Evolutionary conservation across 2,888 invertebrate species (phyloP).

Genomic region (Drosophila differens): DNA sequence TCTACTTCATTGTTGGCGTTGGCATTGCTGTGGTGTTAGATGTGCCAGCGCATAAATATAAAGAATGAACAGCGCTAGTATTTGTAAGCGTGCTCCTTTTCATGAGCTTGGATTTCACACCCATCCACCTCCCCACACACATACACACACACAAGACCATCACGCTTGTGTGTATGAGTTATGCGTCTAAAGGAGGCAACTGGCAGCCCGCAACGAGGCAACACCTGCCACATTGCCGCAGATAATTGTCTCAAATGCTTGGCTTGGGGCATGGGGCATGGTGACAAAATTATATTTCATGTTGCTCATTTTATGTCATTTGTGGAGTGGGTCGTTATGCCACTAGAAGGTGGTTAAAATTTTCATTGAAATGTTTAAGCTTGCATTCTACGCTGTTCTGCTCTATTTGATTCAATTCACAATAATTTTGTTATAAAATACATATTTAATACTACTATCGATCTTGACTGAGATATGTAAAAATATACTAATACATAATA

Average conservation of each 20-base stretch:
- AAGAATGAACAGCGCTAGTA: constrained; percentile 54
- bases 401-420: background rate
- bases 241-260: constrained; percentile 36
- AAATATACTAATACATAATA: background rate
- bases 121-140: background rate
- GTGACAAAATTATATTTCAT: constrained; percentile 22
- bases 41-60: constrained; percentile 69
- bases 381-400: background rate
- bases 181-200: constrained; percentile 40
- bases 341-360: background rate
- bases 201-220: constrained; percentile 29
- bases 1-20: constrained; percentile 23
- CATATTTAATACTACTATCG: background rate
- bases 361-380: background rate
- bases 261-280: background rate
- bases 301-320: background rate
- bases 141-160: background rate
- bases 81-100: constrained; percentile 52
- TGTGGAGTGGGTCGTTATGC: background rate
- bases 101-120: constrained; percentile 27
- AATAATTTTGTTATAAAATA: background rate
- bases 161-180: constrained; percentile 67
- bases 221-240: constrained; percentile 50
- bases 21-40: constrained; percentile 19
- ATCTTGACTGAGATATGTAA: too few species aligned